Evolutionary conservation across 2,888 invertebrate species (phyloP), one percentile per base, ranked within the genome.

Genomic region (Athalia cordata): DNA sequence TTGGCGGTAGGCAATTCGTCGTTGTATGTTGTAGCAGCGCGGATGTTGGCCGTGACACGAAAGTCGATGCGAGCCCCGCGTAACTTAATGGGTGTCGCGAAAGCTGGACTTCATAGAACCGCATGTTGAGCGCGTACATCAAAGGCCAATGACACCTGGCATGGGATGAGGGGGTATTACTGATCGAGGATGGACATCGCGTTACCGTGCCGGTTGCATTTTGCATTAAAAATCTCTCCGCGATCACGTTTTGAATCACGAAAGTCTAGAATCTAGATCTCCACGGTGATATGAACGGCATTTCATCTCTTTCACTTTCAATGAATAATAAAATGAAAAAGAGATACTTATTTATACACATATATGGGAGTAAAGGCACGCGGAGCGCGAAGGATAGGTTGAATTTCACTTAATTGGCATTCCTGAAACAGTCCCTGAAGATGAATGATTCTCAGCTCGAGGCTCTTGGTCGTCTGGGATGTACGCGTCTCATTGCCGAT

Each of bases 1-100:
- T 29, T 29, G 29, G 29, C 29, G 62, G 62, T 62, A 8, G 13
- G 15, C 43, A 62, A 59, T 66, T 29, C 55, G 55, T 55, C 29
- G 55, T 15, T 55, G 72, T 57, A 8, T 45, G 45, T 84, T 84
- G 86, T 85, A 84, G 86, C 85, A 85, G 85, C 72, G 50, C 85
- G 84, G 84, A 29, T 29, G 29, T 84, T 88, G 88, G 85, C 88
- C 87, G 86, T 87, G 87, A 88, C 88, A 88, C 86, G 86, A 86
- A 87, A 87, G 87, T 87, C 85, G 81, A 82, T 81, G 80, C 79
- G 62, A 15, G 70, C 66, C 62, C 80, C 81, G 80, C 82, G 82
- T 82, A 85, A 85, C 83, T 83, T 84, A 83, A 85, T 83, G 82
- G 83, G 81, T 84, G 83, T 64, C 75, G 84, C 85, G 85, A 86